Evolutionary conservation across 2,113 vertebrate genomes (phyloP), one percentile per base, ranked within the genome.

Genomic region (Synchiropus splendidus): DNA sequence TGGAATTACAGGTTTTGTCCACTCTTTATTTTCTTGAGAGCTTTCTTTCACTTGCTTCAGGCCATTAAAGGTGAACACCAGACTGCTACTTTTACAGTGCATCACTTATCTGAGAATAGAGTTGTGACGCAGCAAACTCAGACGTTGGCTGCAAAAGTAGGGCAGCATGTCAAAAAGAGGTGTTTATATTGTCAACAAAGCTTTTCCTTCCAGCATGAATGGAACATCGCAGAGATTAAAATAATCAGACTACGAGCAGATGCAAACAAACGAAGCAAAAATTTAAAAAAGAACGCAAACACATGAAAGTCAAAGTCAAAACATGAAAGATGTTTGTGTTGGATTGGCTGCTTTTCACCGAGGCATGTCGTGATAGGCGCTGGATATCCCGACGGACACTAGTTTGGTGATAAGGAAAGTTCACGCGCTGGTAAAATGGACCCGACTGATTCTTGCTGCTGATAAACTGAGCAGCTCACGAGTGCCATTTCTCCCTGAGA

Each of bases 241-340:
- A 73, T 55, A 44, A 74, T 75, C 71, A 58, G 39, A 59, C 55
- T 43, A 35, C 2, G 37, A 31, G 8, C 21, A 27, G 21, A 27
- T 39, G 17, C 48, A 59, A 67, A 61, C 63, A 72, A 69, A 75
- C 49, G 67, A 10, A 45, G 14, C 30, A 16, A n/a, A 14, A 18
- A 21, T n/a, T n/a, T 44, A 11, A 36, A 18, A 6, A 15, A 17
- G 35, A 45, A 54, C 16, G 44, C 35, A 37, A 9, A 48, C 40
- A 40, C 35, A 42, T 56, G 60, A 31, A 54, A n/a, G 43, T 17
- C 13, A 17, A 43, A 39, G 52, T 27, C 66, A 52, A 62, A 79
- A 74, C 44, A 54, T 43, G 9, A 10, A 21, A 10, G 10, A 9
- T 54, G 58, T 72, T 74, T 69, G 41, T 39, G 48, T 61, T 67